Evolutionary conservation across 2,797 vertebrate genomes (phyloP).

Genomic region (Brachyalestes nurse): DNA sequence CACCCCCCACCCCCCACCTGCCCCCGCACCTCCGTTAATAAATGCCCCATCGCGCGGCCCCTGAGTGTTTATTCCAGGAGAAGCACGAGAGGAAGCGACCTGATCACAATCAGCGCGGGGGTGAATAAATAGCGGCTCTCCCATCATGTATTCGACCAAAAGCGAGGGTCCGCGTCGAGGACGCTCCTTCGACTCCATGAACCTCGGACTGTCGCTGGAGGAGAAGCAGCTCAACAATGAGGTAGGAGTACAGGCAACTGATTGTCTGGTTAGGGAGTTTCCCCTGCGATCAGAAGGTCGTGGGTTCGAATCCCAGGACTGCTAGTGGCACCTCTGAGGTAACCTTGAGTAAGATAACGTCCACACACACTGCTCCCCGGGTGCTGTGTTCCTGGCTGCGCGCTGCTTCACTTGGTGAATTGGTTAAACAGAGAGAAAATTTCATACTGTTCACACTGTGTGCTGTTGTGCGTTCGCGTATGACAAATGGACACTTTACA

Average conservation of each 20-base stretch:
- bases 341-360: no score
- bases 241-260: conserved; percentile 60
- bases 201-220: conserved; percentile 75
- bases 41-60: conserved; percentile 70
- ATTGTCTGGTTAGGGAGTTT: no score
- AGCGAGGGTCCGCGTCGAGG: conserved; percentile 81
- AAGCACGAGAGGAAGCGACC: conserved; percentile 35
- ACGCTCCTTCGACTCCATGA: conserved; percentile 86
- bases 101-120: conserved; percentile 47
- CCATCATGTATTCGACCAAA: conserved; percentile 81
- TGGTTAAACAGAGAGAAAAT: no score
- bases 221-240: conserved; percentile 85
- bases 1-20: conserved; percentile 58
- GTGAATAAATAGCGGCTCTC: conserved; percentile 44
- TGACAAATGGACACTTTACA: no score
- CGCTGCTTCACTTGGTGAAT: no score
- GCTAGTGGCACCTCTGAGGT: no score
- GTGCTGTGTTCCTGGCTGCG: no score
- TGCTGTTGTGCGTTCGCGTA: no score
- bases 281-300: no score
- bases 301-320: no score
- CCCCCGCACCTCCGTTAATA: conserved; percentile 65
- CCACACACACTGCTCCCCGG: no score
- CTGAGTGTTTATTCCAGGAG: conserved; percentile 48
- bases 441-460: no score